These are phyloP conservation scores for Lasioglossum pauxillum DNA, from an alignment of 2,888 invertebrate genomes.

Conservation along the genomic window DNA sequence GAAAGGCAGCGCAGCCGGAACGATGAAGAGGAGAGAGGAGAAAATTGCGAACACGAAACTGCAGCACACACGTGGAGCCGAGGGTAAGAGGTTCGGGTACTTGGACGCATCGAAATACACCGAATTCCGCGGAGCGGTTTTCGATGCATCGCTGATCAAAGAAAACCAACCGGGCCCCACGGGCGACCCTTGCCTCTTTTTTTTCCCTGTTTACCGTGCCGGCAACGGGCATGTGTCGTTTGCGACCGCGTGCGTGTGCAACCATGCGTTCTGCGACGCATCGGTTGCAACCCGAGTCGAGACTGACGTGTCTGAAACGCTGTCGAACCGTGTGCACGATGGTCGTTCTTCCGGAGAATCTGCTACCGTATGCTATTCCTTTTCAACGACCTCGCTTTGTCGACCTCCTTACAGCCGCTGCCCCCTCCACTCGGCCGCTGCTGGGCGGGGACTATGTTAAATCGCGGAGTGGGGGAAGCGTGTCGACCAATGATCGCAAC, in stretches of 20 bases:
- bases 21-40: background rate
- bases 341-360: conserved; percentile 18
- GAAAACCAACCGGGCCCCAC: conserved; percentile 34
- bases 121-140: conserved; percentile 54
- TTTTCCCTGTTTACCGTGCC: background rate
- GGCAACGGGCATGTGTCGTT: conserved; percentile 30
- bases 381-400: background rate
- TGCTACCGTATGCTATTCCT: conserved; percentile 5
- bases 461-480: background rate
- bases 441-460: background rate
- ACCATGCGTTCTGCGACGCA: conserved; percentile 46
- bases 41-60: conserved; percentile 16
- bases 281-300: conserved; percentile 33
- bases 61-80: conserved; percentile 21
- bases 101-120: conserved; percentile 51
- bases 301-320: conserved; percentile 7
- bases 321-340: conserved; percentile 19
- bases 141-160: conserved; percentile 69
- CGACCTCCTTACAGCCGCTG: background rate
- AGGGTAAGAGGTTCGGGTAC: conserved; percentile 21
- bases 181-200: conserved; percentile 40
- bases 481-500: background rate
- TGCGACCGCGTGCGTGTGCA: conserved; percentile 22
- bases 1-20: background rate
- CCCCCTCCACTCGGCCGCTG: background rate